Evolutionary conservation across 1,140 invertebrate genomes (phyloP), one percentile per base, ranked within the genome.

Genomic region (Phymastichus coffea): DNA sequence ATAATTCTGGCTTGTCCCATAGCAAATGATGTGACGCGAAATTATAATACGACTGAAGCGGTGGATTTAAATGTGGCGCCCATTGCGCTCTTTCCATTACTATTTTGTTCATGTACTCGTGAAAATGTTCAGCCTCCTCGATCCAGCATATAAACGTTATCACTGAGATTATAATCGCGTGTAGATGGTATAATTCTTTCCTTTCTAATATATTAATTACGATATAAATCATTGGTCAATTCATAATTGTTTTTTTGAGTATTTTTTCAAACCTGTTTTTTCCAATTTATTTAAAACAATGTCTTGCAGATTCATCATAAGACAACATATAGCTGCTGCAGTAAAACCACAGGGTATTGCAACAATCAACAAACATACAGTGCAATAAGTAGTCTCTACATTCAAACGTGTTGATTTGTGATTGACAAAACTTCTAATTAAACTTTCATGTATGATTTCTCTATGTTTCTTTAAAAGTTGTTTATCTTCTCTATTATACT

Each of bases 61-160:
- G 84, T 0, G 84, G 84, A 73, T 86, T 86, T 9, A 86, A 66
- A 65, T 86, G 84, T 0, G 85, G 85, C 0, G 84, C 83, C 66
- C 81, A 82, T 51, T 82, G 79, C 0, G 83, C 82, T 46, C 84
- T 70, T 37, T 78, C 69, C 23, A 79, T 72, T 47, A 85, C 76
- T 41, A 85, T 78, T 61, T 78, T 79, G 44, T 82, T 81, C 0
- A 86, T 76, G 46, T 85, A 86, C 14, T 74, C 65, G 41, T 84
- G 84, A 57, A 86, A 78, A 2, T 80, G 75, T 60, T 80, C 76
- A 0, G 84, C 83, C 40, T 80, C 73, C 64, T 85, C 82, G 26
- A 85, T 75, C 79, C 83, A 85, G 59, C 84, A 85, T 0, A 85
- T 73, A 9, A 86, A 69, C 0, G 83, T 84, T 76, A 85, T 80